A percentile compares a stretch with the other conserved stretches of the same genome.
These are phyloP conservation scores for Pseudopipra pipra DNA, from an alignment of 2,113 vertebrate genomes.

Conservation along the genomic window DNA sequence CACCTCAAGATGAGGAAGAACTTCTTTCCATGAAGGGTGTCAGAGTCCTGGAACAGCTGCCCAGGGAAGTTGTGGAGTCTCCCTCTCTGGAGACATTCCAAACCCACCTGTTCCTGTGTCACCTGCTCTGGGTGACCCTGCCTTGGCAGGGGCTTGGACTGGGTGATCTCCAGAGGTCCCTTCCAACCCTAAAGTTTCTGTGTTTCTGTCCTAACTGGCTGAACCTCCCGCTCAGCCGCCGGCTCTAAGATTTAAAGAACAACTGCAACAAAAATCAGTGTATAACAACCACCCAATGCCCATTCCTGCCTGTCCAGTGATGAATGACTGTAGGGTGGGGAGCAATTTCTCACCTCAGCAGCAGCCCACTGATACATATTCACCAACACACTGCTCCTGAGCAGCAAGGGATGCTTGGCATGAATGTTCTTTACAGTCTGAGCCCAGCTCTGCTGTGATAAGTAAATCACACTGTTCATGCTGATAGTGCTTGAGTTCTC, in stretches of 20 bases:
- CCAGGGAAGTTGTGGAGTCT: accelerated
- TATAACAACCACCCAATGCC: neutral
- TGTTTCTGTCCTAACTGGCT: accelerated
- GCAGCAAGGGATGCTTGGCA: neutral
- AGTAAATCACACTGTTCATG: neutral
- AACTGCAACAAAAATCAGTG: neutral
- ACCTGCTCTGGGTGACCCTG: neutral
- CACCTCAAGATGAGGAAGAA: neutral
- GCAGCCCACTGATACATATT: neutral
- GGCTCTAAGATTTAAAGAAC: neutral
- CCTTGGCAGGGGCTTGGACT: neutral
- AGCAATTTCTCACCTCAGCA: neutral
- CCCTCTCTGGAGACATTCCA: neutral
- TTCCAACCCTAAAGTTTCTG: neutral
- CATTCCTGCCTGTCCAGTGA: neutral
- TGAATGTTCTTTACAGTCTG: neutral
- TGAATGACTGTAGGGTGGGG: neutral
- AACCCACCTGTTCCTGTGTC: neutral
- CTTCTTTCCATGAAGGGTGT: neutral
- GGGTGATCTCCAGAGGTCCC: accelerated
- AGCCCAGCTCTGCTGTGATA: neutral
- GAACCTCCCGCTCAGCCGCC: neutral
- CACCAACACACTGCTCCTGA: accelerated
- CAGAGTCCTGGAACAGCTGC: neutral
- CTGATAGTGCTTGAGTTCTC: neutral